Percentiles rank a stretch among this genome's conserved stretches.
Conservation (phyloP, 2,888 invertebrate genomes). For the Acanthosepion esculentum region DNA sequence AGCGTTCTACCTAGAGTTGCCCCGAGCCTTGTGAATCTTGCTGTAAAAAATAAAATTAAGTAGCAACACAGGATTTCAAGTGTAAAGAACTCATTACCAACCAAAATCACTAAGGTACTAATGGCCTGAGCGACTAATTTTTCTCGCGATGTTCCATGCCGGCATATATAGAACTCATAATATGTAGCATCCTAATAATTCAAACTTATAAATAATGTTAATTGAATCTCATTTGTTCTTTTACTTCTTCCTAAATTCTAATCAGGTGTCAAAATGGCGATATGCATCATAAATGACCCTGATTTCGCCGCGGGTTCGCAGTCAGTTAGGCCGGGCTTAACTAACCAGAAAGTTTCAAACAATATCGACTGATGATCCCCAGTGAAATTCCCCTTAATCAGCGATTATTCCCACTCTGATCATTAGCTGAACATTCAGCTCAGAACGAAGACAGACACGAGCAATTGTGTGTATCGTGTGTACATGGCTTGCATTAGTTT, state of each 20-base stretch:
- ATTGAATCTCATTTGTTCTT: no score
- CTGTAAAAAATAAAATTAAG: no score
- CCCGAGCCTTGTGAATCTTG: no score
- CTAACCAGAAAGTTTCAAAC: background rate
- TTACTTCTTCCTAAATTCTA: background rate
- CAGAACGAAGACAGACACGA: background rate
- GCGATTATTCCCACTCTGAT: background rate
- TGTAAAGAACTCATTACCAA: no score
- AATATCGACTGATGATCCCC: slow-evolving; percentile 18
- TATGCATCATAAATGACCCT: background rate
- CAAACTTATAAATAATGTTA: no score
- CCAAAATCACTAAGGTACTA: no score
- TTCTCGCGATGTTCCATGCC: no score
- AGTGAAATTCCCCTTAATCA: background rate
- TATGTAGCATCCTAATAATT: no score
- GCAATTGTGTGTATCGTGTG: background rate
- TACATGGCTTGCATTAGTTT: background rate
- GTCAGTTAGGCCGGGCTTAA: background rate
- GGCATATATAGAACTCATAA: no score
- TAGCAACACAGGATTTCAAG: no score
- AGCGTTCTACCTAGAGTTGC: no score
- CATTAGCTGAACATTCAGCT: background rate
- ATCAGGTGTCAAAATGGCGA: background rate
- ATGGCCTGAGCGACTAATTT: no score
- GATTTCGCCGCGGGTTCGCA: background rate